Conservation (phyloP, 2,888 invertebrate genomes). For the Laspeyria flexula region DNA sequence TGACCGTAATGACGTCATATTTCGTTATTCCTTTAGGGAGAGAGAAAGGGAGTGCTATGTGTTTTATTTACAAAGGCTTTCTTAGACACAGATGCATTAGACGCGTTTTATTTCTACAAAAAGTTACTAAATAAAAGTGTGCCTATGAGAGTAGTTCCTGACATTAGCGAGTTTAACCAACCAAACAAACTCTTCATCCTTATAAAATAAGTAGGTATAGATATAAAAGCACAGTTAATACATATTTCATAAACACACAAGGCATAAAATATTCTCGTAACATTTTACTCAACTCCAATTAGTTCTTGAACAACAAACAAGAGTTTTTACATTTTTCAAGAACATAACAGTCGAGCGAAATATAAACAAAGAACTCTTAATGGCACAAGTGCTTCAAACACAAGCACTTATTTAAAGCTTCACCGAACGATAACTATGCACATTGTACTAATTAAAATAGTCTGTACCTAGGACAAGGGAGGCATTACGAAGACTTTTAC, state of each 20-base stretch:
- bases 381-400: constrained; percentile 50
- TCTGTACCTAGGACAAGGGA: constrained; percentile 52
- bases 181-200: too few species aligned
- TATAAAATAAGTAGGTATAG: too few species aligned
- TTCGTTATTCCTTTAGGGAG: constrained; percentile 44
- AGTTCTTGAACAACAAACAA: constrained; percentile 22
- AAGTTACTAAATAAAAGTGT: too few species aligned
- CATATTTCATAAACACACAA: too few species aligned
- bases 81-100: too few species aligned
- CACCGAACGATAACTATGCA: constrained; percentile 70
- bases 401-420: constrained; percentile 61
- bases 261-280: neutral
- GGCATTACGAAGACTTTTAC: constrained; percentile 45
- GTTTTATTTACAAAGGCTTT: too few species aligned
- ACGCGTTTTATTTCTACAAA: too few species aligned
- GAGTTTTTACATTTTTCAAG: constrained; percentile 37
- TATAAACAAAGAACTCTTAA: constrained; percentile 53
- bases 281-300: constrained; percentile 23
- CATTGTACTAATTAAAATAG: constrained; percentile 80
- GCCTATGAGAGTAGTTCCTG: too few species aligned
- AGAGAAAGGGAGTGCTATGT: constrained; percentile 18
- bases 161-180: too few species aligned
- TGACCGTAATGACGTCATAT: constrained; percentile 70
- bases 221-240: too few species aligned
- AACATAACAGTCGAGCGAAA: constrained; percentile 42